Base-by-base conservation (phyloP, 2,113 vertebrate genomes). In the Mohoua ochrocephala region DNA sequence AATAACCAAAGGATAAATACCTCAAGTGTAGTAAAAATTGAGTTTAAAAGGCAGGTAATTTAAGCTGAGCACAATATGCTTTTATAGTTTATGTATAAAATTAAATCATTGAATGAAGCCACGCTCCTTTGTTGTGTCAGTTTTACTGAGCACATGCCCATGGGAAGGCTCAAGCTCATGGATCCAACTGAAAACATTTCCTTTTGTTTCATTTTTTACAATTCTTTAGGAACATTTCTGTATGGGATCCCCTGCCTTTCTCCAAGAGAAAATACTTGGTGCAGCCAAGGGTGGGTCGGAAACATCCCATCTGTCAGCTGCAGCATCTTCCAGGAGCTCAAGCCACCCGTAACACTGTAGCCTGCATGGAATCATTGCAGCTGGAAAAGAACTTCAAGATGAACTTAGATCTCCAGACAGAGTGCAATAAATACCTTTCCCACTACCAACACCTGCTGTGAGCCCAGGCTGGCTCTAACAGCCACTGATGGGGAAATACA, bases 401-500 rank as follows among this genome's bases (percentile, higher is more conserved):
- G 14, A 35, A 69, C 17, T 27, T 10, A 2, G 17, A 4, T 15
- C 53, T 47, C n/a, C n/a, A 41, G n/a, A 13, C 59, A 42, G 50
- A 17, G 69, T 60, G 41, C 39, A 2, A 35, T 14, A 30, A 2
- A 42, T 4, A 7, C 26, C 30, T 10, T 63, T 52, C 35, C 23
- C 49, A 5, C 39, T 9, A 2, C 47, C 39, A 31, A 8, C 1
- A 4, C 6, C 8, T 35, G 11, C 37, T 15, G 22, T 12, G 28
- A 54, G 61, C 16, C n/a, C 76, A 77, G 35, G 31, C 39, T 49
- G 47, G 41, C 47, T 74, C 63, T 5, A 4, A 6, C 18, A 86
- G 56, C 42, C 47, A 0, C 33, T 7, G 47, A 4, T 3, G 1
- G 16, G 21, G 61, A 14, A 1, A 9, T 22, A 24, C 1, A 0